phyloP scores from a whole-genome alignment of 2,113 vertebrate species.

The Danionella cerebrum region DNA sequence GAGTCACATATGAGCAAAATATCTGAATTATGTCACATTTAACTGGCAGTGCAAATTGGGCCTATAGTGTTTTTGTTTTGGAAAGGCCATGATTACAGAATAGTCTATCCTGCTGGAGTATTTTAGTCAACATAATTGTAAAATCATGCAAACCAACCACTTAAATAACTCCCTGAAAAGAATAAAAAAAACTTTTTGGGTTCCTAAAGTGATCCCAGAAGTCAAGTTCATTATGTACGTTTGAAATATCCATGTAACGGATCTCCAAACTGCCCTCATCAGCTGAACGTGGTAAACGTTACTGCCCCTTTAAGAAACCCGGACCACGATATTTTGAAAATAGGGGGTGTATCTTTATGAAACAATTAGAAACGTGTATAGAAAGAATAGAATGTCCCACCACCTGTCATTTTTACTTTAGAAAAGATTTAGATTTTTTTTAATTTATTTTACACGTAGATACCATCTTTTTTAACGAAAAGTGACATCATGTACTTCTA shows the following conservation, averaged over 20 bases:
- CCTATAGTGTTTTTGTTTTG: too few relatives aligned
- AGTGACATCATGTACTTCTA: too few relatives aligned
- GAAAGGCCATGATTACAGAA: too few relatives aligned
- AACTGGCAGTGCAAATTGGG: too few relatives aligned
- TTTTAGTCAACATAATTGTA: not conserved
- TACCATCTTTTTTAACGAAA: not conserved
- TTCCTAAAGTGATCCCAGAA: not conserved
- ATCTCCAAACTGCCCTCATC: not conserved
- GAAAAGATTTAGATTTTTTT: rapidly evolving
- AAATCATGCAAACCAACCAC: not conserved
- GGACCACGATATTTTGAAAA: constrained; percentile 36
- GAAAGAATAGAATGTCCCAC: not conserved
- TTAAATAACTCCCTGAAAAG: not conserved
- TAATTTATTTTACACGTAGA: not conserved
- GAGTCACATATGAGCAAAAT: too few relatives aligned
- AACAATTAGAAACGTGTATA: not conserved
- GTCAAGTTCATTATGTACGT: not conserved
- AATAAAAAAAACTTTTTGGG: not conserved
- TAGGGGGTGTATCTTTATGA: constrained; percentile 24
- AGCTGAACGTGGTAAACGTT: constrained; percentile 5
- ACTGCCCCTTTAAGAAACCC: constrained; percentile 50
- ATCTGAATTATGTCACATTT: too few relatives aligned
- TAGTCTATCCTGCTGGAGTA: too few relatives aligned
- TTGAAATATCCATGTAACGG: not conserved
- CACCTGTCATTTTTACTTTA: not conserved